Evolutionary conservation across 2,888 invertebrate genomes (phyloP).

Genomic region (Meandrusa payeni): DNA sequence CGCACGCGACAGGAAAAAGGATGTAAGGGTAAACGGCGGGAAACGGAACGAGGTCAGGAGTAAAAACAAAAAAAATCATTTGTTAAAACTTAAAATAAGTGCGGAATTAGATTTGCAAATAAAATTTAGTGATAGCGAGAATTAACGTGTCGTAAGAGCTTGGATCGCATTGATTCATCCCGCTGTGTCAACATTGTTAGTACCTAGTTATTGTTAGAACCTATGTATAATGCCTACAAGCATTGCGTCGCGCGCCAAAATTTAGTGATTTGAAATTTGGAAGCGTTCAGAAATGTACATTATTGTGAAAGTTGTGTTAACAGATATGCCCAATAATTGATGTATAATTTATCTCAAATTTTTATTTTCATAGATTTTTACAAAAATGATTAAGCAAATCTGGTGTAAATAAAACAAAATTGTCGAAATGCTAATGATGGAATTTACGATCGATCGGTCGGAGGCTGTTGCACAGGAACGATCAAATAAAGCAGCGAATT

Average conservation of each 20-base stretch:
- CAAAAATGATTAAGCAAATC: conserved; percentile 23
- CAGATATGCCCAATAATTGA: conserved; percentile 14
- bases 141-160: conserved; percentile 2
- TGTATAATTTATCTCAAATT: neutral
- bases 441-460: conserved; percentile 21
- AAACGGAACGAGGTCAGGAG: conserved; percentile 42
- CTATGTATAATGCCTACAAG: conserved; percentile 16
- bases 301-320: neutral
- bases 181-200: conserved; percentile 15
- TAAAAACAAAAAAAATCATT: conserved; percentile 30
- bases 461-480: conserved; percentile 9
- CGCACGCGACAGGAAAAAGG: conserved; percentile 42
- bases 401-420: conserved; percentile 1
- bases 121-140: conserved; percentile 14
- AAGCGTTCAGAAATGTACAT: conserved; percentile 11
- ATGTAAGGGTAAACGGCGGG: conserved; percentile 38
- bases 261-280: conserved; percentile 5
- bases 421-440: conserved; percentile 13
- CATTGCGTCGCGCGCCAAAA: conserved; percentile 13
- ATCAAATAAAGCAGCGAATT: conserved; percentile 26
- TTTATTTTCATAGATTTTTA: neutral
- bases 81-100: conserved; percentile 25
- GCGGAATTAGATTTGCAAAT: conserved; percentile 24
- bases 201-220: conserved; percentile 3
- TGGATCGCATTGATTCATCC: conserved; percentile 1